These are phyloP conservation scores for Vicugna pacos DNA, from an alignment of 2,113 vertebrate species.

Conservation along the genomic window DNA sequence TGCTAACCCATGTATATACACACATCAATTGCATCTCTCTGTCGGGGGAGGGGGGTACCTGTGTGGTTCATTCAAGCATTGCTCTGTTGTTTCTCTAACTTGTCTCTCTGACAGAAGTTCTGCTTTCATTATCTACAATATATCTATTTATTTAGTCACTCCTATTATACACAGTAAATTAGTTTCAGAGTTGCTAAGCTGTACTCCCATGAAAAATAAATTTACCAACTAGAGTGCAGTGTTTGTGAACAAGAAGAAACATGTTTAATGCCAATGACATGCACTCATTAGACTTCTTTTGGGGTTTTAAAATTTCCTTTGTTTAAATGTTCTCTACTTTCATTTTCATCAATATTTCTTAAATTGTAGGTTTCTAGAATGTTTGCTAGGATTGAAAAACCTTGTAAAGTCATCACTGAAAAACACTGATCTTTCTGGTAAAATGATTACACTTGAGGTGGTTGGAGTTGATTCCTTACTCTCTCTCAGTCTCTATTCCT, in stretches of 20 bases:
- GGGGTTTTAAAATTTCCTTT: background rate
- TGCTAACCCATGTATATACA: background rate
- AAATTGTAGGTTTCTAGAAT: background rate
- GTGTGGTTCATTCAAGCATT: background rate
- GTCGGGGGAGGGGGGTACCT: rapidly evolving
- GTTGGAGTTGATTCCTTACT: background rate
- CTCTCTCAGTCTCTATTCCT: background rate
- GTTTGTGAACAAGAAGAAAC: slow-evolving; percentile 23
- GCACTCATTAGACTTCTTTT: background rate
- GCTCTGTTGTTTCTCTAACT: background rate
- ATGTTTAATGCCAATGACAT: background rate
- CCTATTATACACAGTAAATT: background rate
- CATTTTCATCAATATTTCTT: background rate
- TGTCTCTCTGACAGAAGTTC: slow-evolving; percentile 9
- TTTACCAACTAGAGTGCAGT: background rate
- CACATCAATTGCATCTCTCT: background rate
- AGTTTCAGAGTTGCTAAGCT: slow-evolving; percentile 13
- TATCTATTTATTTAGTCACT: slow-evolving; percentile 7
- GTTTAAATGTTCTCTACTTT: background rate
- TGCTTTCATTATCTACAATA: background rate
- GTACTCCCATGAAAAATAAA: background rate
- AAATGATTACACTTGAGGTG: background rate
- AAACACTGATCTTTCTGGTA: slow-evolving; percentile 3
- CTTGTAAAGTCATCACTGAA: background rate
- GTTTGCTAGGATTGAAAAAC: background rate